phyloP scores from a whole-genome alignment of 2,888 invertebrate genomes.

The Rhingia rostrata region DNA sequence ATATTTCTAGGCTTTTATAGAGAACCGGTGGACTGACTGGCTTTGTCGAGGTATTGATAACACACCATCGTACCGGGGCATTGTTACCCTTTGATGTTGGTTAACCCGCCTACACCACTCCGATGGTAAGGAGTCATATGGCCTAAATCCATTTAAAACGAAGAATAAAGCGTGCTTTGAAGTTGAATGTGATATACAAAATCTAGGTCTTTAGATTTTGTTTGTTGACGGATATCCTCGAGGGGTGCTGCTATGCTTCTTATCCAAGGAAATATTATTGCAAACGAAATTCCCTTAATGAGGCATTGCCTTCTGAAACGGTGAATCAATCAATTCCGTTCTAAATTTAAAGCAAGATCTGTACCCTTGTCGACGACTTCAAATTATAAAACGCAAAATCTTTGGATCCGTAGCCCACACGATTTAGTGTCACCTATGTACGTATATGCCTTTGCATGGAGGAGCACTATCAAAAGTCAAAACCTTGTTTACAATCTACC shows the following conservation, averaged over 20 bases:
- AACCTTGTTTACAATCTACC: conserved; percentile 21
- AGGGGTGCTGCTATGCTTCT: background rate
- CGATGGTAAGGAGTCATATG: conserved; percentile 8
- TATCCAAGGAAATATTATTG: background rate
- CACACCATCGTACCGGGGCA: conserved; percentile 20
- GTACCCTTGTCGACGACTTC: conserved; percentile 1
- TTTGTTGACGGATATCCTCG: background rate
- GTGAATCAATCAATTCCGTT: conserved; percentile 25
- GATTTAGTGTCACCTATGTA: background rate
- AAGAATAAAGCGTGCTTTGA: conserved; percentile 16
- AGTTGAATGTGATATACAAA: conserved; percentile 4
- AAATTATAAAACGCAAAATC: conserved; percentile 4
- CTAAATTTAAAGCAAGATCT: conserved; percentile 4
- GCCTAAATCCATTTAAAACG: conserved; percentile 22
- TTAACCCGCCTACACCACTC: background rate
- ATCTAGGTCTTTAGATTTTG: background rate
- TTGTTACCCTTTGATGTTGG: conserved; percentile 41
- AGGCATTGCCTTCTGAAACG: conserved; percentile 6
- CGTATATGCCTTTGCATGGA: background rate
- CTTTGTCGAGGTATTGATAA: conserved; percentile 6
- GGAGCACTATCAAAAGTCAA: background rate
- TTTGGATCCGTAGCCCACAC: background rate
- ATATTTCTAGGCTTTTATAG: conserved; percentile 19
- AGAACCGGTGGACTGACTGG: background rate
- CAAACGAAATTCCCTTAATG: background rate